phyloP scores from a whole-genome alignment of 2,797 vertebrate species.

The Coendou prehensilis region DNA sequence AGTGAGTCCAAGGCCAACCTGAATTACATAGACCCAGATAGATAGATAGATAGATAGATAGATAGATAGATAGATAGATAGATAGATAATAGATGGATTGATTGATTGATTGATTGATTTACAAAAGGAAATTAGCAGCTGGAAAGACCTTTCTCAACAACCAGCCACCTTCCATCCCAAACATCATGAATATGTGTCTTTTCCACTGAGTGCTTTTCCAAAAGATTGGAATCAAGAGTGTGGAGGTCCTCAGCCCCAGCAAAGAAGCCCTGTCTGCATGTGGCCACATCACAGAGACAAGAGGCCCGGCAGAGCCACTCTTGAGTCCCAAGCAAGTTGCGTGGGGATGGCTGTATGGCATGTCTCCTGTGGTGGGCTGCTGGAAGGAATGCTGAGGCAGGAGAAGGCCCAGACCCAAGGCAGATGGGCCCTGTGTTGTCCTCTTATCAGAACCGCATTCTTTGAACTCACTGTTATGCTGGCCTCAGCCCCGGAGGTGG shows the following conservation, averaged over 20 bases:
- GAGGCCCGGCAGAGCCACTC: not conserved
- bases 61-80: not conserved
- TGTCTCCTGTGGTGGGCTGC: not conserved
- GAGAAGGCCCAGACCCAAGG: not conserved
- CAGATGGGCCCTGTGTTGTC: not conserved
- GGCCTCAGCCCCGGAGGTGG: not conserved
- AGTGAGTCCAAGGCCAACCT: not conserved
- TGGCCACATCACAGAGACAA: not conserved
- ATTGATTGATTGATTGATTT: not conserved
- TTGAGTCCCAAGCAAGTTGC: not conserved
- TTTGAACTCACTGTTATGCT: not conserved
- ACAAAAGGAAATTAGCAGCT: not conserved
- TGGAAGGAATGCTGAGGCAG: not conserved
- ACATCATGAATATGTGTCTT: not conserved
- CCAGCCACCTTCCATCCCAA: not conserved
- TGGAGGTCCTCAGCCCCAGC: not conserved
- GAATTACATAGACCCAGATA: not conserved
- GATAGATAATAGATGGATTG: too few species aligned
- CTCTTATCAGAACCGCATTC: not conserved
- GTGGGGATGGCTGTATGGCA: fast-evolving
- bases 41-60: not conserved
- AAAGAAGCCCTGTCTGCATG: not conserved
- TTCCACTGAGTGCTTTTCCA: not conserved
- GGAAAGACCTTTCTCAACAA: not conserved
- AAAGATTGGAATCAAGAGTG: not conserved